Percentiles rank a stretch among this genome's conserved stretches.
These are phyloP conservation scores for Sicus ferrugineus DNA, from an alignment of 2,888 invertebrate genomes.

Conservation along the genomic window DNA sequence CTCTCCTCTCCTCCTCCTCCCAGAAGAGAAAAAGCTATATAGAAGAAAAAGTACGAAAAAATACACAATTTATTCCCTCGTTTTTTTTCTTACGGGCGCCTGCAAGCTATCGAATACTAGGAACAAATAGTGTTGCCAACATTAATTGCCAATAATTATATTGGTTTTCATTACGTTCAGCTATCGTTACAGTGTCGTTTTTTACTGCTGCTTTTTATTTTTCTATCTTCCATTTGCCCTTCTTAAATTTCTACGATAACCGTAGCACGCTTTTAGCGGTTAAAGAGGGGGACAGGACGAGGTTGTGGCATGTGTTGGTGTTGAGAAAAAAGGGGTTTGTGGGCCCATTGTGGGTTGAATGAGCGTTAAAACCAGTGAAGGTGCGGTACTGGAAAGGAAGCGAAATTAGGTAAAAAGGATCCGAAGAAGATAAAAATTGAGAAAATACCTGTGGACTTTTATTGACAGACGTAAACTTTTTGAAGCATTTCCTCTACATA, in stretches of 20 bases:
- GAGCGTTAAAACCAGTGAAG: background rate
- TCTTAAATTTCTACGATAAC: background rate
- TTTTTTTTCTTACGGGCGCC: no score
- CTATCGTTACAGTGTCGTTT: conserved; percentile 30
- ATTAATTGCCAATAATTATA: conserved; percentile 62
- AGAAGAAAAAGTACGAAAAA: background rate
- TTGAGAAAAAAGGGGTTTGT: conserved; percentile 5
- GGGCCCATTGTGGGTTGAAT: background rate
- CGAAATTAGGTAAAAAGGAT: no score
- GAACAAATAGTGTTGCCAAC: conserved; percentile 35
- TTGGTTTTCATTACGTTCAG: conserved; percentile 50
- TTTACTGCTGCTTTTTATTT: background rate
- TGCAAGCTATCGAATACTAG: background rate
- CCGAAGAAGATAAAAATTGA: no score
- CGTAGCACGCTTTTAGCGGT: background rate
- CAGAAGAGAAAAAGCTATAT: background rate
- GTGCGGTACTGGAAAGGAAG: background rate
- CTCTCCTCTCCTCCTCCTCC: no score
- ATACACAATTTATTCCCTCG: conserved; percentile 9
- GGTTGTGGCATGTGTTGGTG: background rate
- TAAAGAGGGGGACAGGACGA: background rate
- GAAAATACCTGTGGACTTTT: no score
- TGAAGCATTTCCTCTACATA: no score
- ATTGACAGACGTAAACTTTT: no score
- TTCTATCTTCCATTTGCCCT: conserved; percentile 4